These are phyloP conservation scores for Drosophila dives DNA, from an alignment of 2,888 invertebrate genomes.

Conservation along the genomic window DNA sequence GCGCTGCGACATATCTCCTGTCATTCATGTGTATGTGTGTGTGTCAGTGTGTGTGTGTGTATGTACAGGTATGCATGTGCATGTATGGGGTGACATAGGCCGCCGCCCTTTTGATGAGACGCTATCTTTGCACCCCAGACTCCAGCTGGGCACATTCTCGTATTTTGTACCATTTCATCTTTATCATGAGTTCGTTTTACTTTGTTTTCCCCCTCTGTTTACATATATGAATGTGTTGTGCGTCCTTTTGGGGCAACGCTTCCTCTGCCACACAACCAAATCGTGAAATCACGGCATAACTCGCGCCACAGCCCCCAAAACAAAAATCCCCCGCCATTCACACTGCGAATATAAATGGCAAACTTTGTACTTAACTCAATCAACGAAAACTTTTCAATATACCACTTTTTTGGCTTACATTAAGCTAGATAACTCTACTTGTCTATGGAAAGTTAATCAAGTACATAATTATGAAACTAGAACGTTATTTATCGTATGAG, in stretches of 20 bases:
- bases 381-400: not conserved
- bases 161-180: slow-evolving; percentile 71
- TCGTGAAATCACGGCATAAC: slow-evolving; percentile 71
- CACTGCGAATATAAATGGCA: not conserved
- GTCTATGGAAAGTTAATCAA: not conserved
- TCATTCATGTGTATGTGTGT: slow-evolving; percentile 41
- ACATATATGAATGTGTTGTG: slow-evolving; percentile 21
- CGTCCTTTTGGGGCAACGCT: slow-evolving; percentile 49
- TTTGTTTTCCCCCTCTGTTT: slow-evolving; percentile 25
- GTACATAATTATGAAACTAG: not conserved
- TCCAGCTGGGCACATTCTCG: slow-evolving; percentile 37
- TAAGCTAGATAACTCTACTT: not conserved
- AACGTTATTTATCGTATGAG: not conserved
- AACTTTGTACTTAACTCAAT: not conserved
- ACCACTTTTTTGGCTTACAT: not conserved
- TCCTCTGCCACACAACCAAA: slow-evolving; percentile 28
- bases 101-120: slow-evolving; percentile 32
- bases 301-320: slow-evolving; percentile 34
- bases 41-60: slow-evolving; percentile 14
- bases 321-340: not conserved
- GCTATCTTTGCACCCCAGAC: slow-evolving; percentile 21
- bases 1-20: slow-evolving; percentile 58
- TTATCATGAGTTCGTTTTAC: slow-evolving; percentile 62
- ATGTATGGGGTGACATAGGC: slow-evolving; percentile 44
- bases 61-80: slow-evolving; percentile 5